These are phyloP conservation scores for Drosophila sordidula DNA, from an alignment of 2,888 invertebrate species.

Conservation along the genomic window DNA sequence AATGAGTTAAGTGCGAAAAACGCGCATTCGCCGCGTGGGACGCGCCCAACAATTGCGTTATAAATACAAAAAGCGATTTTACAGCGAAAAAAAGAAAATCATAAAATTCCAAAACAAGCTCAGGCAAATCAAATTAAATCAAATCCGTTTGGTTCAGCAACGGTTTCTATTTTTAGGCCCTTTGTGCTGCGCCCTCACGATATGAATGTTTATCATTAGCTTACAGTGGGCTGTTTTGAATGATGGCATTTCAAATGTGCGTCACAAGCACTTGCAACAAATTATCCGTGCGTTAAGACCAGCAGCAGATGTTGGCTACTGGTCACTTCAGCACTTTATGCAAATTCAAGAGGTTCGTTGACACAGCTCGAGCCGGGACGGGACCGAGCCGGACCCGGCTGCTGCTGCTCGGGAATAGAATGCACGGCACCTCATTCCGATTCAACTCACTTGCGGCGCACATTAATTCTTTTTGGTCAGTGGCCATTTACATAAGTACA, in stretches of 20 bases:
- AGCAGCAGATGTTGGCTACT: slow-evolving; percentile 25
- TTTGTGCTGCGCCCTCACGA: background rate
- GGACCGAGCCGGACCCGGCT: background rate
- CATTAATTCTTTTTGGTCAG: slow-evolving; percentile 74
- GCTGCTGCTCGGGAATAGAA: too few relatives aligned
- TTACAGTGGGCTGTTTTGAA: slow-evolving; percentile 1
- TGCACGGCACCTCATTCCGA: slow-evolving; percentile 57
- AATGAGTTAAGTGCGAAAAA: slow-evolving; percentile 77
- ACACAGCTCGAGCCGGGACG: background rate
- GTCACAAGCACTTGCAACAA: slow-evolving; percentile 20
- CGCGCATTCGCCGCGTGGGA: slow-evolving; percentile 59
- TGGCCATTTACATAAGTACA: slow-evolving; percentile 65
- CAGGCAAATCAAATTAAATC: slow-evolving; percentile 51
- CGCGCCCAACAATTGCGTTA: slow-evolving; percentile 48
- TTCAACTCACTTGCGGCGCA: slow-evolving; percentile 57
- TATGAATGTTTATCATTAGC: slow-evolving; percentile 14
- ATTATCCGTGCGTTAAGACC: slow-evolving; percentile 36
- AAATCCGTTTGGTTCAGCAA: slow-evolving; percentile 33
- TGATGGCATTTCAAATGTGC: slow-evolving; percentile 7
- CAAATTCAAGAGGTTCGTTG: slow-evolving; percentile 46
- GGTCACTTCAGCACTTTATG: slow-evolving; percentile 52
- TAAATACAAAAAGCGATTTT: slow-evolving; percentile 57
- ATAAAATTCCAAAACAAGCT: slow-evolving; percentile 33
- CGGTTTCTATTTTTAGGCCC: slow-evolving; percentile 32
- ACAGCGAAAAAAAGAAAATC: slow-evolving; percentile 29